Evolutionary conservation across 2,113 vertebrate genomes (phyloP), one percentile per base, ranked within the genome.

Genomic region (Lamprologus sp.): DNA sequence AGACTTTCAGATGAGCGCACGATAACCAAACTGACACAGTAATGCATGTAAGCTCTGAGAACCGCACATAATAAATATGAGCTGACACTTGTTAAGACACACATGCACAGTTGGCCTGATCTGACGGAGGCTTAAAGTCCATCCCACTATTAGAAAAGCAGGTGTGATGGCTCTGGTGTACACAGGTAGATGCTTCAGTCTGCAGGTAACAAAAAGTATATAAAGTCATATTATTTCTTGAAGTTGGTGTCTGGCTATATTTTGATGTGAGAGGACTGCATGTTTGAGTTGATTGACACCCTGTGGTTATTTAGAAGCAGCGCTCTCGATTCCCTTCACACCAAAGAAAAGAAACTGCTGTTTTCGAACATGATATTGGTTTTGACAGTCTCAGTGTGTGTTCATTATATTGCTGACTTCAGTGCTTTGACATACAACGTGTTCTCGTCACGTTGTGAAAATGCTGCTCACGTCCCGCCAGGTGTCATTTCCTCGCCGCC

Each of bases 81-180:
- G 47, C 45, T 87, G 79, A 88, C 82, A 90, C 82, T 65, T 40
- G 80, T 82, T 68, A 55, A 54, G 79, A 28, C 42, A 63, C 84
- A 31, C 79, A 79, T 17, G 11, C 84, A 83, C 14, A 35, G 35
- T 47, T 81, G 55, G 45, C 35, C 81, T 68, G 58, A 86, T 89
- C 84, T 88, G 75, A 68, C 45, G 5, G 55, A 33, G 81, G 19
- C 79, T 92, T 92, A 84, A 86, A 85, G 79, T 84, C 73, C 47
- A 88, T 89, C 86, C 51, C 77, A 92, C 84, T 91, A 92, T 47
- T 83, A 85, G 21, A 73, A 42, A 82, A 82, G 86, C 82, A 91
- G 83, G 89, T 90, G 91, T 83, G 63, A 65, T 31, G 56, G 33
- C 65, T 88, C 65, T 40, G n/a, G 8, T 56, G 49, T n/a, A 28